These are phyloP conservation scores for Episyrphus balteatus DNA, from an alignment of 1,140 invertebrate genomes.

Conservation along the genomic window DNA sequence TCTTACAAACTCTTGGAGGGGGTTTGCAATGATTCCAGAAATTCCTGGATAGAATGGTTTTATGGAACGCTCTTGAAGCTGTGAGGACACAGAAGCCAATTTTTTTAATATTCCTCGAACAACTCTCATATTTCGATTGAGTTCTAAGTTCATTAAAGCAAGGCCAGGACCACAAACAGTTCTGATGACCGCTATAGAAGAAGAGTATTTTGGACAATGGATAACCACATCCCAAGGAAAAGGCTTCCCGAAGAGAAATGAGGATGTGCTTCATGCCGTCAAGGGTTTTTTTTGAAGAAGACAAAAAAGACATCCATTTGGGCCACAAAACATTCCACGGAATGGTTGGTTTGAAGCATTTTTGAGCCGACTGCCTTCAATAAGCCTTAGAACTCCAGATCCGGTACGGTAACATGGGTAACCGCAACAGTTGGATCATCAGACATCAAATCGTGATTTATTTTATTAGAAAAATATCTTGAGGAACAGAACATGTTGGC, in stretches of 20 bases:
- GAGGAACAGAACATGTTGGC: slow-evolving; percentile 8
- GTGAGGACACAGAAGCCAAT: too few species aligned
- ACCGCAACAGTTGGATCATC: not conserved
- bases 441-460: slow-evolving; percentile 1
- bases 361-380: slow-evolving; percentile 16
- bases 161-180: too few species aligned
- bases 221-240: not conserved
- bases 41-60: too few species aligned
- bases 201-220: not conserved
- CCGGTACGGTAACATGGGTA: slow-evolving; percentile 12
- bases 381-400: slow-evolving; percentile 15
- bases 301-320: not conserved
- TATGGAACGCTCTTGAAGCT: too few species aligned
- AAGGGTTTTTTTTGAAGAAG: not conserved
- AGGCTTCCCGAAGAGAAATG: too few species aligned
- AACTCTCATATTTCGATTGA: too few species aligned
- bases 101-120: too few species aligned
- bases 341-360: slow-evolving; percentile 18
- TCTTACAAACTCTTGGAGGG: too few species aligned
- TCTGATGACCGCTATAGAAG: not conserved
- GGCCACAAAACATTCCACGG: slow-evolving; percentile 7
- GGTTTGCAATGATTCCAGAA: too few species aligned
- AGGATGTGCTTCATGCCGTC: slow-evolving; percentile 1
- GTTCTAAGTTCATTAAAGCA: too few species aligned
- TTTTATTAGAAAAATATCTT: not conserved